Base-by-base conservation (phyloP, 1,140 invertebrate genomes). In the Trypoxylus dichotomus region DNA sequence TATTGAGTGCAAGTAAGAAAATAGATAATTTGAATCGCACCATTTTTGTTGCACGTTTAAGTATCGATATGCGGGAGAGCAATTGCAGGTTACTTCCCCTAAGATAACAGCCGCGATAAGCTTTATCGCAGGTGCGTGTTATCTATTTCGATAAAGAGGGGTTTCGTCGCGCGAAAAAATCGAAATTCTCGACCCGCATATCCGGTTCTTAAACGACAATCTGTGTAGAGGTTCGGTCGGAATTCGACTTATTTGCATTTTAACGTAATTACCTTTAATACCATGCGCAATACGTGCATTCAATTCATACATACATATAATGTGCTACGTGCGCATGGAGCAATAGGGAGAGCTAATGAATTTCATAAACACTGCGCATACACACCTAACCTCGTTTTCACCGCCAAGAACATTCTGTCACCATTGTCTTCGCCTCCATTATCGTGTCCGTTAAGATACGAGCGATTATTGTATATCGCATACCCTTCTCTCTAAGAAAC, bases 201-300 rank as follows among this genome's bases (percentile, higher is more conserved):
- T 63, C 60, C 60, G 60, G 60, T 27, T 63, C 25, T 63, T 19
- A 24, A 19, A 63, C 25, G 60, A 63, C 19, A 29, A 68, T 68
- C 21, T 13, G 60, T 29, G 60, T 8, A 68, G 10, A 68, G 60
- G 60, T 68, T 68, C 21, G 60, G 60, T 8, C 60, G 60, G 60
- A 27, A 68, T 68, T 68, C 60, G 7, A 68, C 24, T 25, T 68
- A 68, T 68, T 68, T 68, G 27, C 60, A 68, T 68, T 68, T 68
- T 27, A 68, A 19, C 21, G 24, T 68, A 68, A 24, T 24, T 24
- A 10, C 24, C n/a, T 54, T 19, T 54, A 27, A 68, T 68, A 68
- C 6, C 24, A 7, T 29, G 27, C 60, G 60, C 60, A 68, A 68
- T 68, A 68, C 5, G 21, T 68, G 27, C 60, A 68, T 29, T 24